Conservation (phyloP, 2,888 invertebrate species). For the Tachina lurida region DNA sequence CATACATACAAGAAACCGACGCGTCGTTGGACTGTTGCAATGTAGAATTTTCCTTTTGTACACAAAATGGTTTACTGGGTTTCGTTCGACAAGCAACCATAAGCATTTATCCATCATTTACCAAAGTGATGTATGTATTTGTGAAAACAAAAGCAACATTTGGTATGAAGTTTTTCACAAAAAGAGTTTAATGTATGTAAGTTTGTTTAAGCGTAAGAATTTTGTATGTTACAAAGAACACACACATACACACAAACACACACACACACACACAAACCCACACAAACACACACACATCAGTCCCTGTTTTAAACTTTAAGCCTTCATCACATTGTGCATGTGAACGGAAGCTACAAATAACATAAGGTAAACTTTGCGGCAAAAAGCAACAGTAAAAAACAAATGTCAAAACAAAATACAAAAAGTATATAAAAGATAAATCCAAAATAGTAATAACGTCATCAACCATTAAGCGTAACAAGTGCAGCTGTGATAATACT, state of each 20-base stretch:
- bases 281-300: background rate
- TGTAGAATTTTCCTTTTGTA: no score
- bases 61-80: constrained; percentile 3
- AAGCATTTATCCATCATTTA: constrained; percentile 48
- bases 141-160: constrained; percentile 22
- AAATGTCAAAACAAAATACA: background rate
- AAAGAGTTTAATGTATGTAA: constrained; percentile 66
- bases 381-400: background rate
- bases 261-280: background rate
- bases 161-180: constrained; percentile 37
- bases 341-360: constrained; percentile 27
- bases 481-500: constrained; percentile 74
- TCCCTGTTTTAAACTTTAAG: background rate
- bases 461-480: constrained; percentile 71
- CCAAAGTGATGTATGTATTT: constrained; percentile 38
- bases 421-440: constrained; percentile 28
- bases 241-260: background rate
- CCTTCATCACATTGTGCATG: background rate
- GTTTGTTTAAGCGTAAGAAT: constrained; percentile 5
- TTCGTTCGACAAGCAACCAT: background rate
- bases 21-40: no score
- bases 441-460: constrained; percentile 57
- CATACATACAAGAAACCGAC: no score
- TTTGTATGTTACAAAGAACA: background rate
- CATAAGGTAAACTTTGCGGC: background rate